phyloP scores from a whole-genome alignment of 2,888 invertebrate genomes.

The Pyralis farinalis region DNA sequence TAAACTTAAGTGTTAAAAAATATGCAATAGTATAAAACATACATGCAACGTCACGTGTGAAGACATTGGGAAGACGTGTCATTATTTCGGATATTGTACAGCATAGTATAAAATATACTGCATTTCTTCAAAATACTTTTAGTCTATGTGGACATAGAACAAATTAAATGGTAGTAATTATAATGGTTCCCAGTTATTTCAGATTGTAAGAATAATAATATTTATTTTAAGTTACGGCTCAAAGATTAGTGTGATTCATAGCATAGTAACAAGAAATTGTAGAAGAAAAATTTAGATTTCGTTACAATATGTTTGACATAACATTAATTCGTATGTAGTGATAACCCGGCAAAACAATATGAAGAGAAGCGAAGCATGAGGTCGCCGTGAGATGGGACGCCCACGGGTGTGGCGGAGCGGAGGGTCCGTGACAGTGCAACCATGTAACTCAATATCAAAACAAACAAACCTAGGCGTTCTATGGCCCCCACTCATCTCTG shows the following conservation, averaged over 20 bases:
- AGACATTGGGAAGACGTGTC: no score
- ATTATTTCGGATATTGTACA: no score
- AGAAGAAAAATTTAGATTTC: background rate
- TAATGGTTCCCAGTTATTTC: no score
- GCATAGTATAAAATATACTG: no score
- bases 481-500: conserved; percentile 85
- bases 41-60: no score
- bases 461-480: conserved; percentile 85
- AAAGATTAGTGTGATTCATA: background rate
- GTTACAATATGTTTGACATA: background rate
- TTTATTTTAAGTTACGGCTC: background rate
- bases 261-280: background rate
- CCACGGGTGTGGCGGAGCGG: conserved; percentile 18
- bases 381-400: conserved; percentile 33
- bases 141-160: no score
- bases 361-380: conserved; percentile 52
- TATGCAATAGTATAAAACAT: no score
- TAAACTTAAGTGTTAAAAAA: no score
- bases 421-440: conserved; percentile 49
- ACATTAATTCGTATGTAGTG: background rate
- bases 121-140: no score
- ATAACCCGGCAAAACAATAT: conserved; percentile 31
- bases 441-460: conserved; percentile 73
- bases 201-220: no score
- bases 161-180: no score